Percentiles rank a stretch among this genome's conserved stretches.
Conservation (phyloP, 2,888 invertebrate genomes). For the Lepetodrilus schrolli region DNA sequence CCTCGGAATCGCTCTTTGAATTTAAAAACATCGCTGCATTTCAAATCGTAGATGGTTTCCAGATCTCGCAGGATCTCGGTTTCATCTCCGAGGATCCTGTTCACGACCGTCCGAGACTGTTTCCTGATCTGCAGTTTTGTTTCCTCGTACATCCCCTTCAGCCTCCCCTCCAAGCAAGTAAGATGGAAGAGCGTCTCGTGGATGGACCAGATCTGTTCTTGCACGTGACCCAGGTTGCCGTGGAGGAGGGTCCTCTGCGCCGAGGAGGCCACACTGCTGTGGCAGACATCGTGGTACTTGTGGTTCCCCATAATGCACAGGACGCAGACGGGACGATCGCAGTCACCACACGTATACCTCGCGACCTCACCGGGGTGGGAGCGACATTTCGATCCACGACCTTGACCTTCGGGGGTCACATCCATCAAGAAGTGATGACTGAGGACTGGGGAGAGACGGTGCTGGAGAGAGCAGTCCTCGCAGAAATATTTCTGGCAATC, state of each 20-base stretch:
- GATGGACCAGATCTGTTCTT: slow-evolving; percentile 37
- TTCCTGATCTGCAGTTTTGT: slow-evolving; percentile 39
- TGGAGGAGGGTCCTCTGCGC: slow-evolving; percentile 15
- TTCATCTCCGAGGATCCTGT: slow-evolving; percentile 36
- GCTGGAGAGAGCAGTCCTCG: slow-evolving; percentile 30
- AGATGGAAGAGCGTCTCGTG: slow-evolving; percentile 39
- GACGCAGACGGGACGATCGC: slow-evolving; percentile 41
- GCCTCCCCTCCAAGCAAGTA: slow-evolving; percentile 38
- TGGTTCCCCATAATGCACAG: slow-evolving; percentile 41
- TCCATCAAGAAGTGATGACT: slow-evolving; percentile 36
- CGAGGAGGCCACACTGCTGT: not conserved
- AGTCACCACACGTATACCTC: slow-evolving; percentile 40
- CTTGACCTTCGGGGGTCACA: not conserved
- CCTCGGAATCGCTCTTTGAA: slow-evolving; percentile 35
- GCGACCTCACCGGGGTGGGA: slow-evolving; percentile 37
- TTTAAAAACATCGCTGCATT: slow-evolving; percentile 33
- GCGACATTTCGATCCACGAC: slow-evolving; percentile 31
- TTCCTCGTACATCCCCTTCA: slow-evolving; percentile 40
- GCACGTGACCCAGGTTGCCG: slow-evolving; percentile 30
- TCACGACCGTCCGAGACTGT: slow-evolving; percentile 34
- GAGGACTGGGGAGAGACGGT: slow-evolving; percentile 34
- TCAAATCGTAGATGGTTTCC: slow-evolving; percentile 34
- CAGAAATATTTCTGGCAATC: slow-evolving; percentile 48
- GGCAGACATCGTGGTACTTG: slow-evolving; percentile 34
- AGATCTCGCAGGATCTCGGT: slow-evolving; percentile 33